These are phyloP conservation scores for Scolopax rusticola DNA, from an alignment of 2,797 vertebrate species.

Conservation along the genomic window DNA sequence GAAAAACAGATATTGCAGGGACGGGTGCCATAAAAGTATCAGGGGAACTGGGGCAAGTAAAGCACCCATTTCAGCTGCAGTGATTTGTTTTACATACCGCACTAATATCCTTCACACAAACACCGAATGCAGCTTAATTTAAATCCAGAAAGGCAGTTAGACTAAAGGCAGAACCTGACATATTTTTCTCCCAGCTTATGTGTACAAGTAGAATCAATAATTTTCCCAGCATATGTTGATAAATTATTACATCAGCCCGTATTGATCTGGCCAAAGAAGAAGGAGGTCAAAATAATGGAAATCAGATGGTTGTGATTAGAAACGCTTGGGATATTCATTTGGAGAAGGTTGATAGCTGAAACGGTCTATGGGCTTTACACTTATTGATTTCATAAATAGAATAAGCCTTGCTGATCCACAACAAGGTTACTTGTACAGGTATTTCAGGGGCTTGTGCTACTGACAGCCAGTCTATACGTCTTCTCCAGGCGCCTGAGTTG, in stretches of 20 bases:
- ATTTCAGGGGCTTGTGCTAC: background rate
- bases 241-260: conserved; percentile 53
- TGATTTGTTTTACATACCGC: conserved; percentile 32
- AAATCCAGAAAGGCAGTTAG: conserved; percentile 29
- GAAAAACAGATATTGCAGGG: conserved; percentile 16
- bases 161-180: conserved; percentile 7
- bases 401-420: conserved; percentile 45
- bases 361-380: conserved; percentile 18
- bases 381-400: conserved; percentile 53
- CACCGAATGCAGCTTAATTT: conserved; percentile 36
- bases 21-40: conserved; percentile 20
- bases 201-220: conserved; percentile 52
- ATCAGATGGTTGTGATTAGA: conserved; percentile 59
- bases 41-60: conserved; percentile 32
- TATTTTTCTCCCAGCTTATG: conserved; percentile 36
- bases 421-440: conserved; percentile 23
- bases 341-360: conserved; percentile 64
- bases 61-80: conserved; percentile 40
- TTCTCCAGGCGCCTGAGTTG: background rate
- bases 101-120: conserved; percentile 14
- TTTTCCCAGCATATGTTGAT: conserved; percentile 55
- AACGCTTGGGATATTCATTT: conserved; percentile 72
- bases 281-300: conserved; percentile 62
- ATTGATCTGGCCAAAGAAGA: conserved; percentile 68
- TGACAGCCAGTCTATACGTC: background rate